Base-by-base conservation (phyloP, 1,140 invertebrate genomes). In the Drosophila ironensis region DNA sequence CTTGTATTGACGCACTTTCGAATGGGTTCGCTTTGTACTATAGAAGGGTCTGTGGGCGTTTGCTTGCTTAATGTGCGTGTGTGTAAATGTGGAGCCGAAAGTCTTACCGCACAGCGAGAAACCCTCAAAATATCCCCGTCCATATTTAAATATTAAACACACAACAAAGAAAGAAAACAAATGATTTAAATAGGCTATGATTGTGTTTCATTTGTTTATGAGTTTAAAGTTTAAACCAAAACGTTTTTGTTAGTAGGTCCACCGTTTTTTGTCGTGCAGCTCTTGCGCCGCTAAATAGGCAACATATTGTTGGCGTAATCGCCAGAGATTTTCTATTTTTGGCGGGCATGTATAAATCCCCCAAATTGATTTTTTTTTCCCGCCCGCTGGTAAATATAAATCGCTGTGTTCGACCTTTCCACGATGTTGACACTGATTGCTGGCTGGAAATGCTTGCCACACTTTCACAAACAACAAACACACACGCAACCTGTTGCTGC, bases 251-350 rank as follows among this genome's bases (percentile, higher is more conserved):
- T n/a, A 33, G 1, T 5, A 0, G 2, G 3, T n/a, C 3, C 17
- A 22, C 8, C 2, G 7, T 59, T 45, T 46, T 16, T 11, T 4
- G 1, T 4, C 2, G 60, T 48, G 30, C 6, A 17, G n/a, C 22
- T 14, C 27, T 66, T 61, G 6, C 50, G 22, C 50, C 25, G 38
- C 52, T 56, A 60, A 81, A 66, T 69, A 53, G 50, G 52, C 72
- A 81, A 64, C 77, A 82, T 72, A 81, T 82, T 74, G 72, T 74
- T 69, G 38, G 42, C 41, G 54, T 75, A 70, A 70, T 70, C 66
- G 66, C 44, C 25, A 54, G 37, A 59, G 66, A 70, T 70, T 70
- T 70, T 70, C 64, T 70, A 70, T 70, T 70, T 70, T 70, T 70
- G 63, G 64, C 61, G 50, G 51, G 52, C 63, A 42, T 40, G 38